Evolutionary conservation across 2,113 vertebrate genomes (phyloP), one percentile per base, ranked within the genome.

Genomic region (Aramus guarauna): DNA sequence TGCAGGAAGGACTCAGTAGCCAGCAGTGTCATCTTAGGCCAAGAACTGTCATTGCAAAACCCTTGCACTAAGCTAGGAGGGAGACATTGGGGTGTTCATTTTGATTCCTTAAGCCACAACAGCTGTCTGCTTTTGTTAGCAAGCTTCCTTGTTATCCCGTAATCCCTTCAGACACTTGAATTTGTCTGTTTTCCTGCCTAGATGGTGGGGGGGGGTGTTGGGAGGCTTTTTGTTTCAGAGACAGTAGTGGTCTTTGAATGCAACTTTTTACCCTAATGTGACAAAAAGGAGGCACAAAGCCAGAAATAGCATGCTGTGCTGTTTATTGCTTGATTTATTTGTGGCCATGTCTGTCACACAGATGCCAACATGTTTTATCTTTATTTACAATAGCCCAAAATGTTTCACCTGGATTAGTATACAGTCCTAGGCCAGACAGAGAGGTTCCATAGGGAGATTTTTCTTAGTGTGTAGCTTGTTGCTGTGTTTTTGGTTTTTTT

Each of bases 281-380:
- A 94, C 91, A 91, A 95, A 97, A 96, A 96, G 78, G 90, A 94
- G 96, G 96, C 96, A 76, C 56, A 90, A 95, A 96, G 96, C 96
- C 96, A 97, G 96, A 85, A 87, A 26, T 45, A 26, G 62, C 96
- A 59, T 56, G 94, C 97, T 96, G 96, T 89, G 97, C 94, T 94
- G 90, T 96, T 97, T 97, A 95, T 96, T 95, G 94, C 91, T 90
- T 95, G 82, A 94, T 95, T 97, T 97, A 95, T 97, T 96, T 97
- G 97, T 88, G 95, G 73, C 94, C 89, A 43, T 88, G 69, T 97
- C 95, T 97, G 95, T 96, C 96, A 94, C 94, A 90, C 75, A 78
- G 80, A 94, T 96, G 95, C 94, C 96, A 96, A 17, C 81, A 80
- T 88, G 91, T 97, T 97, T 97, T 93, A 74, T 97, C 95, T 97